These are phyloP conservation scores for Cromileptes altivelis DNA, from an alignment of 2,113 vertebrate species.

Conservation along the genomic window DNA sequence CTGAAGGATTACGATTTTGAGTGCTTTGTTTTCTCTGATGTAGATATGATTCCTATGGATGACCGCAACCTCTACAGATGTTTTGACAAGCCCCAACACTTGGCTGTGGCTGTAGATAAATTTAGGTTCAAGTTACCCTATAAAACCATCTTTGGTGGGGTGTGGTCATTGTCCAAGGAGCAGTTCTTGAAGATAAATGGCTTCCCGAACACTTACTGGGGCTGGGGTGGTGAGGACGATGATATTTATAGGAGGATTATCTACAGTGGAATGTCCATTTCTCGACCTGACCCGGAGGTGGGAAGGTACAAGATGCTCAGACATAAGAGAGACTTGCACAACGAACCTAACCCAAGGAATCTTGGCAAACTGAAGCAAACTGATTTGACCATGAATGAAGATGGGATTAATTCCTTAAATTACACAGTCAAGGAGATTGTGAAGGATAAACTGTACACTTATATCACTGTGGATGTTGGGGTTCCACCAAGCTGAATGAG, in stretches of 20 bases:
- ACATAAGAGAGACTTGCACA: conserved; percentile 90
- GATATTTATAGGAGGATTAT: conserved; percentile 88
- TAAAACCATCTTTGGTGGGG: conserved; percentile 91
- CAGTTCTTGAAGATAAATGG: conserved; percentile 94
- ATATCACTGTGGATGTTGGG: conserved; percentile 90
- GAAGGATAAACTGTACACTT: conserved; percentile 88
- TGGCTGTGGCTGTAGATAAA: conserved; percentile 96
- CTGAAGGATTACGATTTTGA: conserved; percentile 93
- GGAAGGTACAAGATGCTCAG: conserved; percentile 94
- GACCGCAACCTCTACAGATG: conserved; percentile 94
- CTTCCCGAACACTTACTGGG: conserved; percentile 97
- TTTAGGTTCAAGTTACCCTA: conserved; percentile 94
- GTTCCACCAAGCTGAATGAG: conserved; percentile 27
- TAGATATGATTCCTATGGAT: conserved; percentile 94
- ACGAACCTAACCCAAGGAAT: conserved; percentile 90
- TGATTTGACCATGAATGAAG: conserved; percentile 85
- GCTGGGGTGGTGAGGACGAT: conserved; percentile 98
- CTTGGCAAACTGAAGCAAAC: conserved; percentile 82
- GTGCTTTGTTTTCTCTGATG: conserved; percentile 95
- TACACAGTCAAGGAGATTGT: conserved; percentile 87
- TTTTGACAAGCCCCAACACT: conserved; percentile 91
- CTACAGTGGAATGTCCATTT: conserved; percentile 87
- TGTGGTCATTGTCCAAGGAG: conserved; percentile 86
- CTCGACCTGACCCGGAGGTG: conserved; percentile 85
- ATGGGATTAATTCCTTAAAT: conserved; percentile 90